Evolutionary conservation across 2,888 invertebrate species (phyloP).

Genomic region (Orthosia gracilis): DNA sequence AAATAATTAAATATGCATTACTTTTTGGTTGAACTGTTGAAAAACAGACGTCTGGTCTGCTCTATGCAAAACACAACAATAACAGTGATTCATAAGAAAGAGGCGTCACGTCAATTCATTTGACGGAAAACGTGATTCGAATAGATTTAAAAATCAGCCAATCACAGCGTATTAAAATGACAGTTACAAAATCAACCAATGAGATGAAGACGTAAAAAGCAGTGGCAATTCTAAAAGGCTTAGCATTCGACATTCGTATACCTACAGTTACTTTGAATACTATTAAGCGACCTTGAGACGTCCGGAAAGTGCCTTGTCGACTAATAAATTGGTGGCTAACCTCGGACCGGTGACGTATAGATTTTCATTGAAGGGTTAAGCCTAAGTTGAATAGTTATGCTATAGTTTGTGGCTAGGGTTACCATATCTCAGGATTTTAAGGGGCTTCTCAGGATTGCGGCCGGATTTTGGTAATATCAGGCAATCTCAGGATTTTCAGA

Average conservation of each 20-base stretch:
- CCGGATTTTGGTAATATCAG: too few species aligned
- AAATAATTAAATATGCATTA: constrained; percentile 10
- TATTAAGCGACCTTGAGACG: constrained; percentile 61
- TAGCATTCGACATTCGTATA: constrained; percentile 52
- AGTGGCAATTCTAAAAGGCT: constrained; percentile 24
- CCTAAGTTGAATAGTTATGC: constrained; percentile 44
- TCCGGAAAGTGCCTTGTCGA: constrained; percentile 41
- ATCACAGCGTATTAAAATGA: constrained; percentile 39
- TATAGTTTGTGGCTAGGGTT: constrained; percentile 25
- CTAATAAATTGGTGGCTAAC: constrained; percentile 66
- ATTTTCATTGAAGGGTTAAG: constrained; percentile 63
- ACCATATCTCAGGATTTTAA: too few species aligned
- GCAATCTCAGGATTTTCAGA: too few species aligned
- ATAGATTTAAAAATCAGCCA: constrained; percentile 44
- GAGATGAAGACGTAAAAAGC: constrained; percentile 36
- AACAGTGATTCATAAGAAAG: constrained; percentile 27
- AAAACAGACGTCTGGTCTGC: not conserved
- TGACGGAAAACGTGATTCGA: constrained; percentile 36
- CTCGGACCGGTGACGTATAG: constrained; percentile 58
- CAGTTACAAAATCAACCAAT: constrained; percentile 42
- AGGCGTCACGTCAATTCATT: constrained; percentile 38
- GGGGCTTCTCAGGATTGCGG: too few species aligned
- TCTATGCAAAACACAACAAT: constrained; percentile 9
- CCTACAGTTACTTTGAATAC: constrained; percentile 46
- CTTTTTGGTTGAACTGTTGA: not conserved